Conservation (phyloP, 2,888 invertebrate genomes). For the Lutraria lutraria region DNA sequence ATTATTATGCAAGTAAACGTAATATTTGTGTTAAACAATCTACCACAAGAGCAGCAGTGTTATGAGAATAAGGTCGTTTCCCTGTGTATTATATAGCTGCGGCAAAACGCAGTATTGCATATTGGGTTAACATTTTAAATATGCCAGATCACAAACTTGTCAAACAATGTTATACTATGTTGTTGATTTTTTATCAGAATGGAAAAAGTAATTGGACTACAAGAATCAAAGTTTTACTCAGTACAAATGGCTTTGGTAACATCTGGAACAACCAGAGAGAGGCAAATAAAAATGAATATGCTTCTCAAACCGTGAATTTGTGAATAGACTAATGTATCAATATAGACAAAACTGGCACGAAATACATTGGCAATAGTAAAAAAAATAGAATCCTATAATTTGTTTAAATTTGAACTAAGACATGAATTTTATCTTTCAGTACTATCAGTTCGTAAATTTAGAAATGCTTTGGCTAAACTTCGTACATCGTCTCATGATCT, state of each 20-base stretch:
- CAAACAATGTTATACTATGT: slow-evolving; percentile 28
- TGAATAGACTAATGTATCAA: not conserved
- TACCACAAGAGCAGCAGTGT: not conserved
- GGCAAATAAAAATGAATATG: not conserved
- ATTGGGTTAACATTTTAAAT: slow-evolving; percentile 44
- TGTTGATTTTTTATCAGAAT: not conserved
- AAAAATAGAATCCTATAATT: not conserved
- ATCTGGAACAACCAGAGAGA: slow-evolving; percentile 10
- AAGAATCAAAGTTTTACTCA: not conserved
- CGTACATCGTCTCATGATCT: too few relatives aligned
- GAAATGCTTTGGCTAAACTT: too few relatives aligned
- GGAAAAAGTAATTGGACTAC: not conserved
- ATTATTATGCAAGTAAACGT: slow-evolving; percentile 46
- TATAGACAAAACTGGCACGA: slow-evolving; percentile 6
- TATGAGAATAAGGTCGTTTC: slow-evolving; percentile 47
- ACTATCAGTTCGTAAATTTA: not conserved
- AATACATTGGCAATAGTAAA: not conserved
- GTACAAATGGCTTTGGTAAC: not conserved
- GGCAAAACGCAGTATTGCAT: slow-evolving; percentile 44
- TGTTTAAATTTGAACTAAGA: not conserved
- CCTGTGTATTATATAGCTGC: slow-evolving; percentile 38
- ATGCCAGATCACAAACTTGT: slow-evolving; percentile 29
- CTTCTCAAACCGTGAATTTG: not conserved
- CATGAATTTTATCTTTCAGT: not conserved
- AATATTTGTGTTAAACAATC: slow-evolving; percentile 5